Percentiles rank a stretch among this genome's conserved stretches.
These are phyloP conservation scores for Microctenopoma lineatum DNA, from an alignment of 2,797 vertebrate genomes.

Conservation along the genomic window DNA sequence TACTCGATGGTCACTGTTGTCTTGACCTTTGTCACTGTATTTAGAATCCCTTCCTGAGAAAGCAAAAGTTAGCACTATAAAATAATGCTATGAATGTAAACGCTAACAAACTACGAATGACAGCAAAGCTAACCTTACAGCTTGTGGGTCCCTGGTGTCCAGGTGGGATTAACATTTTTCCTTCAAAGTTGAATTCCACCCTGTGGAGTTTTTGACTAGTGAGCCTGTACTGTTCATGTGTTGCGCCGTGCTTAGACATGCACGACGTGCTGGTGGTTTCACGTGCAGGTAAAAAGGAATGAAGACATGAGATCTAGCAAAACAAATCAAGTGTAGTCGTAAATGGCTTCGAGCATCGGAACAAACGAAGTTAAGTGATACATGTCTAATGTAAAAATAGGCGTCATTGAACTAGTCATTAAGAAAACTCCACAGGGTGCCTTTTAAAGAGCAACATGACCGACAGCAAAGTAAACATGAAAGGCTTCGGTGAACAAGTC, in stretches of 20 bases:
- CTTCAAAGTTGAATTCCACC: slow-evolving; percentile 29
- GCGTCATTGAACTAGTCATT: not conserved
- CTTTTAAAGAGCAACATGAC: slow-evolving; percentile 25
- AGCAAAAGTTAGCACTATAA: not conserved
- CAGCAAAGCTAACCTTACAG: not conserved
- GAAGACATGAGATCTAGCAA: not conserved
- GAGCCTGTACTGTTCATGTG: not conserved
- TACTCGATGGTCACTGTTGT: slow-evolving; percentile 39
- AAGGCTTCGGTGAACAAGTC: not conserved
- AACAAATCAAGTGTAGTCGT: not conserved
- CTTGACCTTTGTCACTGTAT: slow-evolving; percentile 9
- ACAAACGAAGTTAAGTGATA: slow-evolving; percentile 2
- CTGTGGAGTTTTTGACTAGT: slow-evolving; percentile 32
- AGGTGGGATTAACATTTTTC: slow-evolving; percentile 5
- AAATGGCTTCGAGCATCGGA: not conserved
- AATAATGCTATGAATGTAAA: slow-evolving; percentile 61
- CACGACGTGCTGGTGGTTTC: not conserved
- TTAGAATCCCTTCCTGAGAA: slow-evolving; percentile 39
- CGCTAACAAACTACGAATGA: slow-evolving; percentile 5
- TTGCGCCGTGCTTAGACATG: not conserved
- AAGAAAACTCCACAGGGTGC: slow-evolving; percentile 34
- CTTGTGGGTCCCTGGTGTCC: slow-evolving; percentile 6
- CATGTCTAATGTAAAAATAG: slow-evolving; percentile 45
- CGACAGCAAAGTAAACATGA: not conserved
- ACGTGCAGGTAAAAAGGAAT: not conserved